A percentile compares a stretch with the other conserved stretches of the same genome.
Conservation (phyloP, 2,797 vertebrate species). For the Melanotaenia nigrans region DNA sequence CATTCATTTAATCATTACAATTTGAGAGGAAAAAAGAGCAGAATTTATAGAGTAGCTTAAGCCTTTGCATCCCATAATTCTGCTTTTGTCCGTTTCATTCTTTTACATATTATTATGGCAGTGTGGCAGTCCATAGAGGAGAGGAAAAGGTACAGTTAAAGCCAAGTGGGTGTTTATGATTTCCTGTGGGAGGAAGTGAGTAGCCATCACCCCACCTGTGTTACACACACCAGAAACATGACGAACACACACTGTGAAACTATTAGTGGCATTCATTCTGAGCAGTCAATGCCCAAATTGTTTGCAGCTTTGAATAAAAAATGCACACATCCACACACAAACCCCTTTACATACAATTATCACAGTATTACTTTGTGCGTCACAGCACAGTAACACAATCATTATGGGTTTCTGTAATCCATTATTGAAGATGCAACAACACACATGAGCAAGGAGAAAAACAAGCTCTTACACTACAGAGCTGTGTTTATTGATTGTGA, state of each 20-base stretch:
- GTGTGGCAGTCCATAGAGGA: conserved; percentile 85
- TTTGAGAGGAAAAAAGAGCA: conserved; percentile 12
- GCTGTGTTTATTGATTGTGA: conserved; percentile 46
- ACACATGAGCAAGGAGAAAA: conserved; percentile 44
- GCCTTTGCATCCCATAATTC: conserved; percentile 10
- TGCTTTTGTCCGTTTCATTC: conserved; percentile 56
- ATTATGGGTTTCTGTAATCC: conserved; percentile 73
- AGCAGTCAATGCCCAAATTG: conserved; percentile 18
- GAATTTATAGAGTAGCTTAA: neutral
- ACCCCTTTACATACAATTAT: conserved; percentile 34
- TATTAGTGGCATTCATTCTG: conserved; percentile 46
- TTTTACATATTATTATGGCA: conserved; percentile 67
- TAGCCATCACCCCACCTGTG: conserved; percentile 84
- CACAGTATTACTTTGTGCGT: conserved; percentile 56
- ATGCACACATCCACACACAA: conserved; percentile 28
- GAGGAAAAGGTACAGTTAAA: conserved; percentile 80
- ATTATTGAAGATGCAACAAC: conserved; percentile 71
- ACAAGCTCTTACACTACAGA: conserved; percentile 36
- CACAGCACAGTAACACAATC: conserved; percentile 66
- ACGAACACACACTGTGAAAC: conserved; percentile 58
- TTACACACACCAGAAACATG: conserved; percentile 73
- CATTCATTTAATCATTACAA: conserved; percentile 15
- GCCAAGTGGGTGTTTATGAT: conserved; percentile 88
- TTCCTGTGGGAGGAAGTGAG: conserved; percentile 93
- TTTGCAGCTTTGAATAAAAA: conserved; percentile 10